phyloP scores from a whole-genome alignment of 2,888 invertebrate genomes.

The Crematogaster levior region DNA sequence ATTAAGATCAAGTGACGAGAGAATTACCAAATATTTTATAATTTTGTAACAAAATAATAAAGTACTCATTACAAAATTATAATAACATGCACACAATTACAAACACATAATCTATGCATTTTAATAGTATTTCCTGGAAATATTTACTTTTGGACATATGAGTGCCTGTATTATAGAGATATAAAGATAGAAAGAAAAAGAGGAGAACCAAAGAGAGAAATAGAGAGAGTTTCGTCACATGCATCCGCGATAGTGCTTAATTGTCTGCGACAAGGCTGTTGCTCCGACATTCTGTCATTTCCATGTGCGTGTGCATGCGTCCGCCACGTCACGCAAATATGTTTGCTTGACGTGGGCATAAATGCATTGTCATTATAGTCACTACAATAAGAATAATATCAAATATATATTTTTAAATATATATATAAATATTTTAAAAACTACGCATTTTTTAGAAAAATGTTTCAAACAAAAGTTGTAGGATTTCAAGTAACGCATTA shows the following conservation, averaged over 20 bases:
- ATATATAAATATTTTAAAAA: no score
- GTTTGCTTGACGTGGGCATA: background rate
- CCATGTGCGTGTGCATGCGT: background rate
- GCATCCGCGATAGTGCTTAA: slow-evolving; percentile 26
- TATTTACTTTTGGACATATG: slow-evolving; percentile 35
- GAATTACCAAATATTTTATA: background rate
- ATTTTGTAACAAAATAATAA: slow-evolving; percentile 45
- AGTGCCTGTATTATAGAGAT: background rate
- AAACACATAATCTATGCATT: slow-evolving; percentile 41
- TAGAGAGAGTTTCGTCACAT: background rate
- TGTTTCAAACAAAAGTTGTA: no score
- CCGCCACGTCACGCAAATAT: background rate
- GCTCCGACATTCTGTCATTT: slow-evolving; percentile 27
- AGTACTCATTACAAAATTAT: background rate
- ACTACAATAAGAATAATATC: background rate
- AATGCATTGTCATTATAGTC: background rate
- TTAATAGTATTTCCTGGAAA: slow-evolving; percentile 51
- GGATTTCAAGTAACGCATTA: no score
- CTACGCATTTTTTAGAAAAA: no score
- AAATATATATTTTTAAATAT: background rate
- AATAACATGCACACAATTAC: slow-evolving; percentile 15
- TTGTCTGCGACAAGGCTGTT: slow-evolving; percentile 36
- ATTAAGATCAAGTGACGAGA: background rate
- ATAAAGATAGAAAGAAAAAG: background rate
- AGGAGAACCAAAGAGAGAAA: background rate